These are phyloP conservation scores for Agrotis ipsilon DNA, from an alignment of 2,888 invertebrate species.

Conservation along the genomic window DNA sequence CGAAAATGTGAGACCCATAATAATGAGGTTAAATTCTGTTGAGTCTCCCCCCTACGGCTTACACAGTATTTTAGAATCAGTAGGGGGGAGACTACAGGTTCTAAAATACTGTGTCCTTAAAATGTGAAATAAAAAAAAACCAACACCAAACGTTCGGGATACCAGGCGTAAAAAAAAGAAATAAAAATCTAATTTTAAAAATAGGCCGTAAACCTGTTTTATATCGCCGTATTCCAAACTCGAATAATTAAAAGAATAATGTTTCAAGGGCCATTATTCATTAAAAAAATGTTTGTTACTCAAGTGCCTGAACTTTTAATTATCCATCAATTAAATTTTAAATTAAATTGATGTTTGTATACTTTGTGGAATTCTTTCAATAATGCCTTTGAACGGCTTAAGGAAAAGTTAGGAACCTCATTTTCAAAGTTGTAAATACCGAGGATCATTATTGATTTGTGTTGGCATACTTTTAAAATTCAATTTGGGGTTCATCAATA, in stretches of 20 bases:
- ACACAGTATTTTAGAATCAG: too few relatives aligned
- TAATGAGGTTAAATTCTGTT: slow-evolving; percentile 46
- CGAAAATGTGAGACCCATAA: slow-evolving; percentile 49
- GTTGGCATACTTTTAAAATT: slow-evolving; percentile 61
- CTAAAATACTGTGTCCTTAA: slow-evolving; percentile 26
- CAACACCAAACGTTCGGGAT: slow-evolving; percentile 12
- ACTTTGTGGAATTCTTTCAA: slow-evolving; percentile 69
- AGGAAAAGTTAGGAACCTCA: slow-evolving; percentile 60
- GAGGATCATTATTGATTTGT: slow-evolving; percentile 54
- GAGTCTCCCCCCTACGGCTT: slow-evolving; percentile 19
- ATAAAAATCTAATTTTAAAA: slow-evolving; percentile 42
- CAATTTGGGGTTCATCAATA: slow-evolving; percentile 58
- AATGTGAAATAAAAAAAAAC: slow-evolving; percentile 26
- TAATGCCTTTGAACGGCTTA: slow-evolving; percentile 54
- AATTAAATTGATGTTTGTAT: slow-evolving; percentile 69
- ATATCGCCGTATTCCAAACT: slow-evolving; percentile 45
- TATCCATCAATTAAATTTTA: slow-evolving; percentile 72
- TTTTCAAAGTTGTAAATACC: slow-evolving; percentile 62
- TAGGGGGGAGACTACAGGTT: too few relatives aligned
- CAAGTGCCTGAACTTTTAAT: slow-evolving; percentile 66
- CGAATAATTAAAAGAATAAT: slow-evolving; percentile 53
- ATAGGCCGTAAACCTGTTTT: slow-evolving; percentile 39
- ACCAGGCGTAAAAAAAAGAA: slow-evolving; percentile 43
- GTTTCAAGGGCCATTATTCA: slow-evolving; percentile 41
- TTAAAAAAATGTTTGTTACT: slow-evolving; percentile 49